Evolutionary conservation across 1,140 invertebrate genomes (phyloP), one percentile per base, ranked within the genome.

Genomic region (Cyrtorhinus lividipennis): DNA sequence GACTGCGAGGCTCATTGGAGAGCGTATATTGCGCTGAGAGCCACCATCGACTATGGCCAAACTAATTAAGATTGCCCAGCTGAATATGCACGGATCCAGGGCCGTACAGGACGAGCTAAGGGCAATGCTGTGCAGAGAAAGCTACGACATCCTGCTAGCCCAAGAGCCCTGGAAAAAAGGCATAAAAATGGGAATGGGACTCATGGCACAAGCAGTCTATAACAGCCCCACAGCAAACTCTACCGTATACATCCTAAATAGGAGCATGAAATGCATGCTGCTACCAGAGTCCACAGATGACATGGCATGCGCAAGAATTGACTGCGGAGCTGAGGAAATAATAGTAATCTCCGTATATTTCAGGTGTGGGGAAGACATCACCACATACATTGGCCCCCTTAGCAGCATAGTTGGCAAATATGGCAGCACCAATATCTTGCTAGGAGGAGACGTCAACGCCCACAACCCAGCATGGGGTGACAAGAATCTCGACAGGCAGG

Each of bases 371-470:
- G 18, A 15, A 3, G 20, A 18, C n/a, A 15, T 57, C 23, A 24
- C n/a, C 2, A 24, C 20, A 23, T 24, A 57, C 23, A 20, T 57
- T 15, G 23, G 24, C 15, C 13, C 24, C 56, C 56, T 57, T 15
- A 1, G 15, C 3, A 24, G 20, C 20, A 57, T 57, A 2, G 13
- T 57, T 15, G 18, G 24, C 2, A 57, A 57, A 24, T 57, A 57
- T 23, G 24, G 56, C 1, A 18, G 15, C 20, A 2, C 5, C 56
- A 13, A 57, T 2, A 13, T 57, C 56, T 3, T 57, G 20, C 15
- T 56, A 15, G 56, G 56, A 22, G 56, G 56, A 1, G 56, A 57
- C 56, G 20, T 57, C 56, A 57, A 57, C 22, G 56, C 56, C 56
- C 56, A 57, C 56, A 18, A 57, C 15, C 56, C 56, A 2, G 56